A percentile compares a stretch with the other conserved stretches of the same genome.
Evolutionary conservation across 2,797 vertebrate genomes (phyloP).

Genomic region (Hemitrygon akajei): DNA sequence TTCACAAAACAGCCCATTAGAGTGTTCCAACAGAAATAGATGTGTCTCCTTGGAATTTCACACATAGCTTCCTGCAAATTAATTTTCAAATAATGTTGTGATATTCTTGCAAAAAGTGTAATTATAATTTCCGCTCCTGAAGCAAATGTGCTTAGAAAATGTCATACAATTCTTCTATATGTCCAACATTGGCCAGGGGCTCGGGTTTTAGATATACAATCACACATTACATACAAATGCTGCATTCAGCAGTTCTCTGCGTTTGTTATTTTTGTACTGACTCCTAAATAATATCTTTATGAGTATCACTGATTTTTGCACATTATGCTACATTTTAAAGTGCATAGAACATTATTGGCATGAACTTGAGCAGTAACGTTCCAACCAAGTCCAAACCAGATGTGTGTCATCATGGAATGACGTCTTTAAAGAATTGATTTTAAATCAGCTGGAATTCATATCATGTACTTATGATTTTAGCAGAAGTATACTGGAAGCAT

Average conservation of each 20-base stretch:
- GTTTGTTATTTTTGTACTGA: slow-evolving; percentile 37
- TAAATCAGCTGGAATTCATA: slow-evolving; percentile 49
- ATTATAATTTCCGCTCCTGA: slow-evolving; percentile 31
- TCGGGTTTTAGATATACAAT: slow-evolving; percentile 28
- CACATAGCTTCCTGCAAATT: slow-evolving; percentile 15
- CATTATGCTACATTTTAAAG: slow-evolving; percentile 38
- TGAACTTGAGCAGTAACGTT: neutral
- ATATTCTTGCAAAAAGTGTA: slow-evolving; percentile 25
- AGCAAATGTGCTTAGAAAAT: slow-evolving; percentile 14
- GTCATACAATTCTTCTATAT: slow-evolving; percentile 26
- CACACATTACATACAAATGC: slow-evolving; percentile 28
- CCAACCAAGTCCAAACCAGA: slow-evolving; percentile 33
- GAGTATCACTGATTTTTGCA: slow-evolving; percentile 37
- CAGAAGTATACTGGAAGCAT: slow-evolving; percentile 43
- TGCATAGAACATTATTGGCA: slow-evolving; percentile 37
- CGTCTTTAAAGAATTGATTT: slow-evolving; percentile 36
- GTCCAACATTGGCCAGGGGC: neutral
- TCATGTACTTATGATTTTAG: slow-evolving; percentile 59
- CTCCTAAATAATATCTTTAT: slow-evolving; percentile 37
- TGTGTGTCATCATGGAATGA: slow-evolving; percentile 37
- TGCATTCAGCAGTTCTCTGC: slow-evolving; percentile 31
- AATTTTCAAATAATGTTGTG: slow-evolving; percentile 22
- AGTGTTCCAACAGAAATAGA: slow-evolving; percentile 28
- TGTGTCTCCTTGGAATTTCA: neutral
- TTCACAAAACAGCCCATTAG: slow-evolving; percentile 1